Evolutionary conservation across 2,797 vertebrate genomes (phyloP).

Genomic region (Mus spretus): DNA sequence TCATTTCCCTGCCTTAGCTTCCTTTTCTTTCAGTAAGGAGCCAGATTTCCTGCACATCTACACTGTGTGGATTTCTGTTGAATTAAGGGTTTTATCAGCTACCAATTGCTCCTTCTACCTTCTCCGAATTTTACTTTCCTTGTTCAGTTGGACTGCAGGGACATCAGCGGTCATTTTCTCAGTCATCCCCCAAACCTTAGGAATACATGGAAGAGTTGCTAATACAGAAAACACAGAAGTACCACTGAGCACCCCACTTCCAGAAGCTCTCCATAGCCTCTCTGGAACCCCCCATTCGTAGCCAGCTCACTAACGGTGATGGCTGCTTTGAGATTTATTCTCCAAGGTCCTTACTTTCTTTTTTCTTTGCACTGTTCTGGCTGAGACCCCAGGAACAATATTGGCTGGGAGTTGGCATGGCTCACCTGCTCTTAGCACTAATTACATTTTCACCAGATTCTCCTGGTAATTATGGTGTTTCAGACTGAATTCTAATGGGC

Average conservation of each 20-base stretch:
- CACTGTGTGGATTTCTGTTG: conserved; percentile 21
- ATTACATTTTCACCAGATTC: not conserved
- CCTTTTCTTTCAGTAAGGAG: not conserved
- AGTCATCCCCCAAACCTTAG: not conserved
- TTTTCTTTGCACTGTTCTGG: not conserved
- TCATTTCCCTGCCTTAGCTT: not conserved
- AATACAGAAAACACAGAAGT: not conserved
- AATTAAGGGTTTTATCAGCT: not conserved
- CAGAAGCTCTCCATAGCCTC: not conserved
- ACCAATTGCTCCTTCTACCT: not conserved
- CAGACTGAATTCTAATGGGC: not conserved
- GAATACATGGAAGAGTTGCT: not conserved
- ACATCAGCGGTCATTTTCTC: not conserved
- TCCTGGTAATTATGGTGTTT: not conserved
- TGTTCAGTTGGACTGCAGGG: not conserved
- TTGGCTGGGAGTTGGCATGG: too few relatives aligned
- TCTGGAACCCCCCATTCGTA: not conserved
- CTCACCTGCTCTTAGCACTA: not conserved
- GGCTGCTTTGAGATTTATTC: not conserved
- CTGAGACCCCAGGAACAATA: not conserved
- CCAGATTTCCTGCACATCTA: conserved; percentile 56
- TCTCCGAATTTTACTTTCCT: not conserved
- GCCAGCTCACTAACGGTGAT: accelerated
- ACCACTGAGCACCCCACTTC: accelerated
- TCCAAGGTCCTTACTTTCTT: not conserved